phyloP scores from a whole-genome alignment of 2,888 invertebrate species.

The Melinaea menophilus region DNA sequence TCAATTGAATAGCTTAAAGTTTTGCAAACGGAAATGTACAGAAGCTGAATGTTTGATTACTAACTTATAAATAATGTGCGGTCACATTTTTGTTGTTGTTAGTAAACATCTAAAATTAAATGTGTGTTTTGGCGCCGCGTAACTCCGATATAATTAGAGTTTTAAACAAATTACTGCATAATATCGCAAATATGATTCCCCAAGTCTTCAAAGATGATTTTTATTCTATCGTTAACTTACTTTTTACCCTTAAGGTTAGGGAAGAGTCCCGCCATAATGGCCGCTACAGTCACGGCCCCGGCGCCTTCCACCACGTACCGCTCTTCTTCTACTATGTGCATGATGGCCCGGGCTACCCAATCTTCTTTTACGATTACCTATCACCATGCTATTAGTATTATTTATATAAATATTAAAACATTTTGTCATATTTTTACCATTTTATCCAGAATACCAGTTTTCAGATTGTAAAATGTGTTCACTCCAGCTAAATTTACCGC shows the following conservation, averaged over 20 bases:
- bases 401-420: neutral
- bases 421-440: constrained; percentile 47
- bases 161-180: no score
- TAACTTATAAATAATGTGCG: no score
- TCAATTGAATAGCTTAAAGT: no score
- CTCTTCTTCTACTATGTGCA: constrained; percentile 87
- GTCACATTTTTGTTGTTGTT: no score
- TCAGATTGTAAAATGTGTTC: constrained; percentile 61
- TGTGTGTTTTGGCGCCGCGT: no score
- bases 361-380: constrained; percentile 89
- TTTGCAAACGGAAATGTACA: no score
- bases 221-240: constrained; percentile 59
- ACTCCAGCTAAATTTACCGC: constrained; percentile 61
- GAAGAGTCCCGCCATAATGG: constrained; percentile 86
- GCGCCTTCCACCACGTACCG: constrained; percentile 94
- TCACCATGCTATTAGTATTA: no score
- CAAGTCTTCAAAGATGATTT: neutral
- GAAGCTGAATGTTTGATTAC: no score
- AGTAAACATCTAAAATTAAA: no score
- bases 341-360: constrained; percentile 88
- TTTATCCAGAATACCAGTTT: constrained; percentile 60
- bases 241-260: constrained; percentile 90
- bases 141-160: no score
- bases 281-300: constrained; percentile 88
- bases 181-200: neutral